A percentile compares a stretch with the other conserved stretches of the same genome.
These are phyloP conservation scores for Trimorus sp. DNA, from an alignment of 2,888 invertebrate genomes.

Conservation along the genomic window DNA sequence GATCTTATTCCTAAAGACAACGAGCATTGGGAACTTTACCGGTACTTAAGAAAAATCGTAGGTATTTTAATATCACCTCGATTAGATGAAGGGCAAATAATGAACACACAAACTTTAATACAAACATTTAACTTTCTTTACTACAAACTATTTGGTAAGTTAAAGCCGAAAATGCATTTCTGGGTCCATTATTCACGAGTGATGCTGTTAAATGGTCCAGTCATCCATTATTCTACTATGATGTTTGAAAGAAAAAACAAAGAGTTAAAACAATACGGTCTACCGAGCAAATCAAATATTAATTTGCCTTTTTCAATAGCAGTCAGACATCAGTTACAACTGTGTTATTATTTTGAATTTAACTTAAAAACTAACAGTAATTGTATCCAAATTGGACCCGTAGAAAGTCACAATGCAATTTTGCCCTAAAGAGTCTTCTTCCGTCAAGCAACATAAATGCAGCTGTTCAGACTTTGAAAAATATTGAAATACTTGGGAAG, in stretches of 20 bases:
- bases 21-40: conserved; percentile 3
- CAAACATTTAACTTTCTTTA: conserved; percentile 40
- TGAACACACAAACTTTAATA: conserved; percentile 20
- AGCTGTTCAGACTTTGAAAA: too few relatives aligned
- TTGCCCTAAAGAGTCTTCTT: too few relatives aligned
- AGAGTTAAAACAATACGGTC: conserved; percentile 39
- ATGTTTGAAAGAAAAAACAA: conserved; percentile 51
- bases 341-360: neutral
- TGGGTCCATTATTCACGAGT: conserved; percentile 31
- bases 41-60: conserved; percentile 30
- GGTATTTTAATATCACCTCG: conserved; percentile 39
- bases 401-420: neutral
- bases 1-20: neutral
- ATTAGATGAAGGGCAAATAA: conserved; percentile 34
- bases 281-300: conserved; percentile 38
- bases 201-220: conserved; percentile 37
- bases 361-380: neutral
- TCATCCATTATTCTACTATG: conserved; percentile 48
- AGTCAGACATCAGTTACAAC: conserved; percentile 25
- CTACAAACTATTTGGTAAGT: conserved; percentile 38
- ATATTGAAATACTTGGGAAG: conserved; percentile 13
- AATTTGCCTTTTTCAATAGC: conserved; percentile 46
- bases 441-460: too few relatives aligned
- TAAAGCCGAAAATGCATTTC: conserved; percentile 51
- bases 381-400: neutral